phyloP scores from a whole-genome alignment of 2,797 vertebrate species.

The Nothura maculosa region DNA sequence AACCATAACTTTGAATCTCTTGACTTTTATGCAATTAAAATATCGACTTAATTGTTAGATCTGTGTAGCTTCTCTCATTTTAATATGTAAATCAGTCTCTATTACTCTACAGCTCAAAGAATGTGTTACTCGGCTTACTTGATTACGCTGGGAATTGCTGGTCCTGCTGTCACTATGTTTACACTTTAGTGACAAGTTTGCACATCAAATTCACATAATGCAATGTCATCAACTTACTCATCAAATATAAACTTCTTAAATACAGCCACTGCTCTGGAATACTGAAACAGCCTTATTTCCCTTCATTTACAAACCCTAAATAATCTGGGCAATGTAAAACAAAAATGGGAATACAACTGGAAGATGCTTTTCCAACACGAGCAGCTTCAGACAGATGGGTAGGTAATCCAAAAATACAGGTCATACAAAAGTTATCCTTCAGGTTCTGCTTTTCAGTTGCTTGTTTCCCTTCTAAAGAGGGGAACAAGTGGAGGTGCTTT shows the following conservation, averaged over 20 bases:
- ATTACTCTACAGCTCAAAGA: slow-evolving; percentile 72
- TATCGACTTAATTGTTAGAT: slow-evolving; percentile 75
- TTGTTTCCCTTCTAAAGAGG: not conserved
- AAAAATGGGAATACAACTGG: not conserved
- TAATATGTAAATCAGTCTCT: slow-evolving; percentile 76
- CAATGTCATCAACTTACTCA: slow-evolving; percentile 66
- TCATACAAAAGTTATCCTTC: not conserved
- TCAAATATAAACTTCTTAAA: slow-evolving; percentile 71
- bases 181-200: slow-evolving; percentile 73
- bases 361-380: slow-evolving; percentile 4
- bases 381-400: not conserved
- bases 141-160: slow-evolving; percentile 77
- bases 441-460: not conserved
- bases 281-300: slow-evolving; percentile 40
- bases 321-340: not conserved
- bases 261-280: slow-evolving; percentile 7
- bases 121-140: slow-evolving; percentile 72
- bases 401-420: not conserved
- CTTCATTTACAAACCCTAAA: slow-evolving; percentile 33
- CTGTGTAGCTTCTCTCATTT: slow-evolving; percentile 64
- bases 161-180: slow-evolving; percentile 74
- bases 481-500: not conserved
- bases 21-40: slow-evolving; percentile 75
- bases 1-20: slow-evolving; percentile 61
- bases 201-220: slow-evolving; percentile 73